phyloP scores from a whole-genome alignment of 2,888 invertebrate genomes.

The Autographa gamma region DNA sequence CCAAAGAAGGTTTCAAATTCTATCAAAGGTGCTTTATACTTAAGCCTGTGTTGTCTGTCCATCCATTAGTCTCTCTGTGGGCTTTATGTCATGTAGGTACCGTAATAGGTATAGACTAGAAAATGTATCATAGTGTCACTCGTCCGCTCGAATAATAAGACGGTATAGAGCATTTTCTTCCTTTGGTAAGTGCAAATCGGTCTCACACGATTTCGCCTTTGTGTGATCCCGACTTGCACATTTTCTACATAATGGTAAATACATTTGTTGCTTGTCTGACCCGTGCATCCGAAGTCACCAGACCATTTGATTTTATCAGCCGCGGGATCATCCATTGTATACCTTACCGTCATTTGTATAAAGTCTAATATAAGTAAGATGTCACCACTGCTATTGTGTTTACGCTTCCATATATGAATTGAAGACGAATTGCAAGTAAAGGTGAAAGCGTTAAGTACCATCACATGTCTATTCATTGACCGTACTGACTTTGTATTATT shows the following conservation, averaged over 20 bases:
- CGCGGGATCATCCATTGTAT: not conserved
- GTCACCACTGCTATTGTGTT: not conserved
- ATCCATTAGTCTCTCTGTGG: too few species aligned
- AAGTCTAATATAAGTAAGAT: not conserved
- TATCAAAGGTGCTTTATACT: too few species aligned
- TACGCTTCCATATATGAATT: not conserved
- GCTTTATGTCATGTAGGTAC: too few species aligned
- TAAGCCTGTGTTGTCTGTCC: too few species aligned
- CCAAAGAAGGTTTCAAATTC: too few species aligned
- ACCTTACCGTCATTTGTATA: not conserved
- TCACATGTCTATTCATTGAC: not conserved
- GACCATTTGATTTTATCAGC: not conserved
- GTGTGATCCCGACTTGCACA: too few species aligned
- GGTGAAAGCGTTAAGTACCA: not conserved
- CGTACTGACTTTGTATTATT: not conserved
- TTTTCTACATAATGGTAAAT: not conserved
- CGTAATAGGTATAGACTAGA: too few species aligned
- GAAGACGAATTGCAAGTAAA: conserved; percentile 5
- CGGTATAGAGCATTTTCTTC: too few species aligned
- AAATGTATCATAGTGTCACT: too few species aligned
- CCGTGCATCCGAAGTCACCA: conserved; percentile 1
- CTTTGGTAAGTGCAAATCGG: too few species aligned
- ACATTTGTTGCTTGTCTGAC: not conserved
- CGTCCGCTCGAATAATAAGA: too few species aligned
- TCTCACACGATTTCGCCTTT: too few species aligned